Base-by-base conservation (phyloP, 1,140 invertebrate species). In the Eulimnadia texana region DNA sequence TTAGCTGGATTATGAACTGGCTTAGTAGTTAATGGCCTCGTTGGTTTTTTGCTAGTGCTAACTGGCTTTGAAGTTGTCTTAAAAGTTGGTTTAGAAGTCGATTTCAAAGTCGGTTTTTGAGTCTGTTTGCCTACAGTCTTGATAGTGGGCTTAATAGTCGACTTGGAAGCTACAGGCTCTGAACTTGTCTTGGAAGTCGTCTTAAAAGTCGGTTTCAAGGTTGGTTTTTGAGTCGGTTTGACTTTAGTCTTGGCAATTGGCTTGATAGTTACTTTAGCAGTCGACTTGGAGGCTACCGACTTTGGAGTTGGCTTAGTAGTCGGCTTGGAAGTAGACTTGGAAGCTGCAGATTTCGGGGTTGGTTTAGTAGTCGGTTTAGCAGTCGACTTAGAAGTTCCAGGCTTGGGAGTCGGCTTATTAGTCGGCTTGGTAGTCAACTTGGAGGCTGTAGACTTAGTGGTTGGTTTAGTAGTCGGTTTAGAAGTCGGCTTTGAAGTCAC, bases 331-430 rank as follows among this genome's bases (percentile, higher is more conserved):
- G 27, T 33, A 19, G 55, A 27, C 22, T 57, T 57, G 10, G 55
- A 0, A 27, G 27, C 16, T 6, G 2, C 25, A 29, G 55, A 13
- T 16, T 23, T 25, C 3, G 19, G 16, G 6, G 27, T 22, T 11
- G 19, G 53, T 55, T 55, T 55, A 10, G 13, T 55, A 27, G 53
- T 55, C 53, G n/a, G 25, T 33, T 57, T 33, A 2, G 55, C 24
- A 1, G 25, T 25, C 1, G 51, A 13, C 19, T 53, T 53, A 53
- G 3, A 25, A 0, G 3, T 24, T 9, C 11, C 54, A 25, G 54
- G 22, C 28, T 56, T 56, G 6, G 24, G 9, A 29, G 16, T 28
- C 11, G 22, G 54, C 3, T 56, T 56, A 25, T 24, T 42, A 42
- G 33, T 16, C 33, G 33, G 6, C 33, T 42, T 42, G 33, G 6